These are phyloP conservation scores for Platysteira castanea DNA, from an alignment of 2,113 vertebrate species.

Conservation along the genomic window DNA sequence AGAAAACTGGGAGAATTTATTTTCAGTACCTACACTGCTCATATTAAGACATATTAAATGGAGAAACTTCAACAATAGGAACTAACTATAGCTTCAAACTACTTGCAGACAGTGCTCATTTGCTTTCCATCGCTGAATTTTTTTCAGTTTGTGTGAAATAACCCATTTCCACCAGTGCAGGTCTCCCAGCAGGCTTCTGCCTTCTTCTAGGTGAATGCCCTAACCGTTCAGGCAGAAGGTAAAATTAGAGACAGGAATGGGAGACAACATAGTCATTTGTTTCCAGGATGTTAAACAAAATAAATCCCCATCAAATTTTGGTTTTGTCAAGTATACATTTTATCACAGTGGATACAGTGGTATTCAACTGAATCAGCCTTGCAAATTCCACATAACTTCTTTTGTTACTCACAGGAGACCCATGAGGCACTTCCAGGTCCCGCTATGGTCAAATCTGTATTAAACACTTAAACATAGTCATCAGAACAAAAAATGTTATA, in stretches of 20 bases:
- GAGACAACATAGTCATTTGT: not conserved
- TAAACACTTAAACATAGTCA: not conserved
- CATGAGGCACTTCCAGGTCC: not conserved
- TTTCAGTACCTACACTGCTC: not conserved
- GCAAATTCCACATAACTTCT: not conserved
- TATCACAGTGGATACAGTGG: not conserved
- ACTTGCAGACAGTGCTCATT: not conserved
- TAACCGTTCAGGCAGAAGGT: not conserved
- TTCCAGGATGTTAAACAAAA: not conserved
- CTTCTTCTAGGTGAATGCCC: not conserved
- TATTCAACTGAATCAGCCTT: not conserved
- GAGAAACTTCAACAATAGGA: not conserved
- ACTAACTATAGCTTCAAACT: not conserved
- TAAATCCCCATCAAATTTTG: not conserved
- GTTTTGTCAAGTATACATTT: not conserved
- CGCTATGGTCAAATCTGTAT: not conserved
- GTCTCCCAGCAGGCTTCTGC: not conserved
- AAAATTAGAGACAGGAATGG: not conserved
- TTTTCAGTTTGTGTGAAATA: not conserved
- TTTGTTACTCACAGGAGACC: not conserved
- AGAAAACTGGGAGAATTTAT: not conserved
- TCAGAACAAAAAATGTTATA: not conserved
- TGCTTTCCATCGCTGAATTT: not conserved
- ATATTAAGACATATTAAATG: not conserved
- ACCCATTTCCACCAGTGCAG: accelerated